phyloP scores from a whole-genome alignment of 2,888 invertebrate genomes.

The Teleiodes luculella region DNA sequence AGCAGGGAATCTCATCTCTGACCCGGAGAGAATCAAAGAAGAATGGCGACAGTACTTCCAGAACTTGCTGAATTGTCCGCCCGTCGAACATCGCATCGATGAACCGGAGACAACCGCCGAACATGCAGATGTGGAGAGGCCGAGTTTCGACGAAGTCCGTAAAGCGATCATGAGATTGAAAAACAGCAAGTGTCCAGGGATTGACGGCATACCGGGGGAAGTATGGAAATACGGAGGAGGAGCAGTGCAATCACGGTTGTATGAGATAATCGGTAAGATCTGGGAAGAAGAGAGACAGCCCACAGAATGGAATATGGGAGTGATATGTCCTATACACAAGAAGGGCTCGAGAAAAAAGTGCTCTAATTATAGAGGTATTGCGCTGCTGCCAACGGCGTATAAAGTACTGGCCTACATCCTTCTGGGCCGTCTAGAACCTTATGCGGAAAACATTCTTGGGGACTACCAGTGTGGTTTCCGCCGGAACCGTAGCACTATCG shows the following conservation, averaged over 20 bases:
- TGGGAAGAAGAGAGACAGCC: neutral
- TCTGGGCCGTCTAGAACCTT: too few relatives aligned
- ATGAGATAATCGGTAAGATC: neutral
- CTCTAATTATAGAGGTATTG: conserved; percentile 1
- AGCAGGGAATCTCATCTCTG: too few relatives aligned
- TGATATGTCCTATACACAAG: neutral
- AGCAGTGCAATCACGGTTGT: too few relatives aligned
- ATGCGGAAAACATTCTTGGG: too few relatives aligned
- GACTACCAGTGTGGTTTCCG: too few relatives aligned
- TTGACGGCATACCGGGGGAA: neutral
- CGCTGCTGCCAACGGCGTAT: too few relatives aligned
- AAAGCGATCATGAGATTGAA: neutral
- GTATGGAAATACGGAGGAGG: conserved; percentile 1
- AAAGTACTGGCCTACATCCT: too few relatives aligned
- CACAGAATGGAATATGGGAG: neutral
- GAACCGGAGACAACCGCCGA: neutral
- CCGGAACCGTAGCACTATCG: too few relatives aligned
- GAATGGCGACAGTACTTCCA: conserved; percentile 3
- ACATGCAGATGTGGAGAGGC: neutral
- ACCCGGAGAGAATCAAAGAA: too few relatives aligned
- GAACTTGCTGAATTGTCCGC: neutral
- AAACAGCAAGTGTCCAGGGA: neutral
- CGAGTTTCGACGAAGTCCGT: neutral
- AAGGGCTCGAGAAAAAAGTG: neutral
- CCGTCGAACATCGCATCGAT: neutral